Evolutionary conservation across 2,888 invertebrate species (phyloP).

Genomic region (Nephrotoma flavescens): DNA sequence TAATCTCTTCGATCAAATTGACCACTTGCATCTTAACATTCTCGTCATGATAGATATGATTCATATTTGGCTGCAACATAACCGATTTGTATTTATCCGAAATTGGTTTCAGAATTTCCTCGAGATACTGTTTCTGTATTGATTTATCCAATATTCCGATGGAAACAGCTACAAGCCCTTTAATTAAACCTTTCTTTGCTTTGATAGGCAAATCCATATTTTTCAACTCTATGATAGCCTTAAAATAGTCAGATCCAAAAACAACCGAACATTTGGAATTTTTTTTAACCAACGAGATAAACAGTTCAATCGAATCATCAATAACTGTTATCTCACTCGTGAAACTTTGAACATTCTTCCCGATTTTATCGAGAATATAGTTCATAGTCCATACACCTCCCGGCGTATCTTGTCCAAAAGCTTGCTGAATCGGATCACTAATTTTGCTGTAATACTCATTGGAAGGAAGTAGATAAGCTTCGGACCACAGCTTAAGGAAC

Average conservation of each 20-base stretch:
- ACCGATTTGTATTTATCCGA: not conserved
- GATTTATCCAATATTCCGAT: conserved; percentile 4
- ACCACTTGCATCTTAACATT: conserved; percentile 1
- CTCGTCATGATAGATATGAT: not conserved
- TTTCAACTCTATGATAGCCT: conserved; percentile 7
- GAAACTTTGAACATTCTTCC: conserved; percentile 44
- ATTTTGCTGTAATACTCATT: conserved; percentile 6
- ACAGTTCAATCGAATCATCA: conserved; percentile 45
- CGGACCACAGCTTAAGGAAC: conserved; percentile 51
- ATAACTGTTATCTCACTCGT: conserved; percentile 44
- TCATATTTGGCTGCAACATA: conserved; percentile 2
- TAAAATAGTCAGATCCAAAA: conserved; percentile 9
- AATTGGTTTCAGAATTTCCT: conserved; percentile 7
- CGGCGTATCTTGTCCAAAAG: conserved; percentile 51
- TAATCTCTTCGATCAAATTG: conserved; percentile 7
- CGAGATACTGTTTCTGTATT: conserved; percentile 8
- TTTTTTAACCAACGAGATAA: conserved; percentile 23
- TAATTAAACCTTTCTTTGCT: conserved; percentile 4
- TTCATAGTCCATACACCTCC: conserved; percentile 46
- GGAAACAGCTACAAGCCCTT: conserved; percentile 6
- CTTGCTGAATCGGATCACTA: conserved; percentile 42
- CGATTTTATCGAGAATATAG: conserved; percentile 49
- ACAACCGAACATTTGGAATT: conserved; percentile 7
- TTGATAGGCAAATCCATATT: conserved; percentile 5
- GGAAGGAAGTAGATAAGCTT: conserved; percentile 36